These are phyloP conservation scores for pig (Sus scrofa) DNA, from an alignment of 2,113 vertebrate genomes.

Conservation along the genomic window T2T-Sscrofa CM000827.6:72430501-72431000, in stretches of 20 bases:
- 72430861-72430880: not conserved
- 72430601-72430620: too few species aligned
- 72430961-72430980: not conserved
- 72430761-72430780: not conserved
- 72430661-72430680: conserved; percentile 8
- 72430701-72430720: conserved; percentile 9
- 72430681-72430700: conserved; percentile 20
- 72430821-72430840: not conserved
- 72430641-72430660: not conserved
- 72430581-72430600: too few species aligned
- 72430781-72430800: not conserved
- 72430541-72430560: too few species aligned
- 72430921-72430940: conserved; percentile 20
- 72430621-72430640: conserved; percentile 63
- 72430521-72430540: too few species aligned
- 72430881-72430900: not conserved
- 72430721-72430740: not conserved
- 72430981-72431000: not conserved
- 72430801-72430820: not conserved
- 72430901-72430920: not conserved
- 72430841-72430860: not conserved
- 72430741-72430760: conserved; percentile 17
- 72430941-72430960: not conserved
- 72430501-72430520: too few species aligned
- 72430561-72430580: too few species aligned